A percentile compares a stretch with the other conserved stretches of the same genome.
Evolutionary conservation across 2,888 invertebrate species (phyloP).

Genomic region (Shargacucullia verbasci): DNA sequence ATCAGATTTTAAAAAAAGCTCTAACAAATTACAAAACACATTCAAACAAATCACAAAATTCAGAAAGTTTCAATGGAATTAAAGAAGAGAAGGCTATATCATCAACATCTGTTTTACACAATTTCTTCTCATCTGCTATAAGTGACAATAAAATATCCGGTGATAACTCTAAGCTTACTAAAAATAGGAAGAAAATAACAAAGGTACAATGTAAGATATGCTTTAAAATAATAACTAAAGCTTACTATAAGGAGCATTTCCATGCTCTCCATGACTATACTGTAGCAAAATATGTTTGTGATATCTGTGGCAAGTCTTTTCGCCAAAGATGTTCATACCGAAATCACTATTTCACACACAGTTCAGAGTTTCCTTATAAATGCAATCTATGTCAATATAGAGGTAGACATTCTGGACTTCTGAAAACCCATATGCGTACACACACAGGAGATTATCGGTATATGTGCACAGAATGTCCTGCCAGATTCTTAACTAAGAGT

Average conservation of each 20-base stretch:
- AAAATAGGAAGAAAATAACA: slow-evolving; percentile 11
- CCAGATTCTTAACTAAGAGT: slow-evolving; percentile 71
- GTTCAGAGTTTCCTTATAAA: slow-evolving; percentile 71
- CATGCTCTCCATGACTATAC: slow-evolving; percentile 67
- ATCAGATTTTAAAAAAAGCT: slow-evolving; percentile 60
- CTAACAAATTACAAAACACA: neutral
- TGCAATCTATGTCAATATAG: slow-evolving; percentile 72
- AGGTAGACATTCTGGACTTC: slow-evolving; percentile 66
- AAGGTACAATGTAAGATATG: slow-evolving; percentile 44
- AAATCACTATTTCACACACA: slow-evolving; percentile 70
- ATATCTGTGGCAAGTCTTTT: slow-evolving; percentile 75
- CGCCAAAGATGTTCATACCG: slow-evolving; percentile 70
- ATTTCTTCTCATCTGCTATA: slow-evolving; percentile 23
- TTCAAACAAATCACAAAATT: neutral
- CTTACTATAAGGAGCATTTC: slow-evolving; percentile 72
- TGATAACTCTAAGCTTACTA: slow-evolving; percentile 9
- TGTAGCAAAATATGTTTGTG: slow-evolving; percentile 69
- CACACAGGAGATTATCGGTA: slow-evolving; percentile 74
- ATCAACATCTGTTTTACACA: slow-evolving; percentile 19
- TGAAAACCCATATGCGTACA: slow-evolving; percentile 72
- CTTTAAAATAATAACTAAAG: slow-evolving; percentile 50
- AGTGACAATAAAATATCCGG: slow-evolving; percentile 18
- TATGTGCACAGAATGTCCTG: slow-evolving; percentile 76
- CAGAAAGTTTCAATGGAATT: slow-evolving; percentile 2
- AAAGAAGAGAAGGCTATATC: slow-evolving; percentile 5